Base-by-base conservation (phyloP, 2,113 vertebrate genomes). In the Chloroceryle aenea region DNA sequence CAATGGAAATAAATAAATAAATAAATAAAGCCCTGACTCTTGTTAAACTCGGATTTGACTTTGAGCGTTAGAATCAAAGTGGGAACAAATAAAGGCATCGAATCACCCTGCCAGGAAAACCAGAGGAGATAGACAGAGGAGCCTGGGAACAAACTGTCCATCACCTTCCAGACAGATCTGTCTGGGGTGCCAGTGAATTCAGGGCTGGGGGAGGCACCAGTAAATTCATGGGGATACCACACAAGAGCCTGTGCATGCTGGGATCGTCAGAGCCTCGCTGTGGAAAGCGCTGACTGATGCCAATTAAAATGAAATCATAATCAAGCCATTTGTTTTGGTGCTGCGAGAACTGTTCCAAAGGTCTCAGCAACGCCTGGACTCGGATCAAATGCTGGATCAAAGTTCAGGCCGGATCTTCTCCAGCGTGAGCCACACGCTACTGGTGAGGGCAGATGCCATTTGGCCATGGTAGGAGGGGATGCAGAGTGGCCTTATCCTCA, bases 261-360 rank as follows among this genome's bases (percentile, higher is more conserved):
- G 87, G 69, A 89, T 56, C 7, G 23, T 56, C 94, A 95, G 71
- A 91, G 93, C 85, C 78, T 85, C 26, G 1, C 78, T 12, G 12
- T 26, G 66, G 80, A 88, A 77, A 96, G 90, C 25, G 40, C 96
- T 89, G 88, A 90, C 87, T 90, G 95, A 47, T 22, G 85, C 79
- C 95, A 92, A 94, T 91, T 91, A 75, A 88, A 88, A 90, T 3
- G 73, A 94, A 90, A 92, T 92, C 79, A 25, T 83, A 96, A 96
- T 96, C 95, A 96, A 92, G 86, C 50, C 88, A 1, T 63, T 97
- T 97, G 92, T 95, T 91, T 58, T 48, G 76, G 90, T 47, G 93
- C 93, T 4, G 14, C 52, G 78, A 83, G 83, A 90, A 78, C 59
- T 6, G 75, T 78, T 91, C 67, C 71, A 43, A 79, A 94, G 89